phyloP scores from a whole-genome alignment of 1,140 invertebrate genomes.

The Thaumetopoea pityocampa region DNA sequence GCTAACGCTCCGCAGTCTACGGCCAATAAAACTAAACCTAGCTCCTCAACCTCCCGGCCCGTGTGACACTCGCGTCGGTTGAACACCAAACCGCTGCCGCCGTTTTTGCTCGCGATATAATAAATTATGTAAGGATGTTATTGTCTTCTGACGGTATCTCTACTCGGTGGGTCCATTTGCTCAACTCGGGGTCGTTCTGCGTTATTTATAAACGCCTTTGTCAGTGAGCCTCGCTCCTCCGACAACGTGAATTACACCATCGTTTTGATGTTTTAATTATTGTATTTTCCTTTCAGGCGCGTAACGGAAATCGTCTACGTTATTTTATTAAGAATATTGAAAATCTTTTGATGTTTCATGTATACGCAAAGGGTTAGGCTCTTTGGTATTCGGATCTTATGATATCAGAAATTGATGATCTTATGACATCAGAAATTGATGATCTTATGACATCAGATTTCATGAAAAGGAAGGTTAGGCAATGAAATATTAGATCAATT shows the following conservation, averaged over 20 bases:
- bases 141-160: conserved; percentile 50
- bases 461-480: no score
- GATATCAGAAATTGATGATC: no score
- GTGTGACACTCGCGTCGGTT: conserved; percentile 26
- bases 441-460: no score
- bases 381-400: no score
- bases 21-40: no score
- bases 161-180: conserved; percentile 36
- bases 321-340: no score
- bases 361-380: no score
- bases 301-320: conserved; percentile 12
- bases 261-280: conserved; percentile 17
- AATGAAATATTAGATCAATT: no score
- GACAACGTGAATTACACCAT: conserved; percentile 9
- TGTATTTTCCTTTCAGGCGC: not conserved
- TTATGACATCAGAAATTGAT: no score
- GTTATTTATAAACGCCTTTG: conserved; percentile 33
- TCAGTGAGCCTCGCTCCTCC: conserved; percentile 1
- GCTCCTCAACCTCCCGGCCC: not conserved
- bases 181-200: conserved; percentile 7
- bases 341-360: no score
- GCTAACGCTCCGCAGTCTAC: no score
- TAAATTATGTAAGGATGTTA: conserved; percentile 50
- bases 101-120: conserved; percentile 46
- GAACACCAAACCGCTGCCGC: conserved; percentile 23